Percentiles rank a stretch among this genome's conserved stretches.
phyloP scores from a whole-genome alignment of 2,113 vertebrate species.

The Sebastes schlegelii region DNA sequence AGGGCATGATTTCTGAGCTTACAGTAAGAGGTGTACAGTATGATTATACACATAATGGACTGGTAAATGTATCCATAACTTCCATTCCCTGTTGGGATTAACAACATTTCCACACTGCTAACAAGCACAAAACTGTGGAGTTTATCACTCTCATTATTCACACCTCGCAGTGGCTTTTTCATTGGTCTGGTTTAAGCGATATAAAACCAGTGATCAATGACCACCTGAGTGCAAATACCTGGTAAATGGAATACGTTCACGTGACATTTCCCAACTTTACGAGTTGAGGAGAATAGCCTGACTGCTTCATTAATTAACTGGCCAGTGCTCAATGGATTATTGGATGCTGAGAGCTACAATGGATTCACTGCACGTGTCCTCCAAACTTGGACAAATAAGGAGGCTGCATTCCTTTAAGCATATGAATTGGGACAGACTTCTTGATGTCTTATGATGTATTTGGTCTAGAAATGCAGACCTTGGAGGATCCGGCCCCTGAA shows the following conservation, averaged over 20 bases:
- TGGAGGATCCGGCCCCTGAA: slow-evolving; percentile 4
- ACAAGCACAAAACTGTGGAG: slow-evolving; percentile 34
- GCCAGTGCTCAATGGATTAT: slow-evolving; percentile 36
- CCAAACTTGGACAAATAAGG: slow-evolving; percentile 6
- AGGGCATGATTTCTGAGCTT: neutral
- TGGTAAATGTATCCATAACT: slow-evolving; percentile 13
- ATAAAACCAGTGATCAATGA: slow-evolving; percentile 63
- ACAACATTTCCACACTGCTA: slow-evolving; percentile 37
- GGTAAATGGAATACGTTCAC: slow-evolving; percentile 18
- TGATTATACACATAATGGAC: neutral
- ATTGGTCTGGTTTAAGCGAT: slow-evolving; percentile 46
- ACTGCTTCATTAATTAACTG: slow-evolving; percentile 52
- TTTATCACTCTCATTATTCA: slow-evolving; percentile 57
- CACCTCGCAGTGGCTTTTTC: slow-evolving; percentile 35
- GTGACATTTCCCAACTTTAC: slow-evolving; percentile 38
- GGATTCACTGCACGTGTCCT: slow-evolving; percentile 10
- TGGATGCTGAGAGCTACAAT: slow-evolving; percentile 10
- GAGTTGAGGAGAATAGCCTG: slow-evolving; percentile 18
- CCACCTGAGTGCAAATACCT: slow-evolving; percentile 41
- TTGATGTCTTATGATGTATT: neutral
- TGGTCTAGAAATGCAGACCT: slow-evolving; percentile 11
- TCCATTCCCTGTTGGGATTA: slow-evolving; percentile 41
- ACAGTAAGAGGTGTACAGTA: neutral
- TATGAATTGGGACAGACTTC: slow-evolving; percentile 6
- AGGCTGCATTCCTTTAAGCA: neutral